These are phyloP conservation scores for Dolichotis patagonum DNA, from an alignment of 2,113 vertebrate species.

Conservation along the genomic window DNA sequence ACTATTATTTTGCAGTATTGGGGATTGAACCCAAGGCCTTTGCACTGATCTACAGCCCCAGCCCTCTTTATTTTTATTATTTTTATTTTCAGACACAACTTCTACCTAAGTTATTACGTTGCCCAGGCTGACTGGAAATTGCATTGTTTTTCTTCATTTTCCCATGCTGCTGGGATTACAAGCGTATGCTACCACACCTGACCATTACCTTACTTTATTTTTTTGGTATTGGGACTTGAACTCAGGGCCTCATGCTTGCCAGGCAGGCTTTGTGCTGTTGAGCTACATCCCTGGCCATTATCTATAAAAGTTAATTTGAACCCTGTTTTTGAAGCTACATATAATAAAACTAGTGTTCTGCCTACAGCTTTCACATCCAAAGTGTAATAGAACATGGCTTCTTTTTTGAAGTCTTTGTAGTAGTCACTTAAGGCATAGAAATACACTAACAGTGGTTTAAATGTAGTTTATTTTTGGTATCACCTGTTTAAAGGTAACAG, in stretches of 20 bases:
- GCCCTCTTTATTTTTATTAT: neutral
- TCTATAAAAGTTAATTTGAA: conserved; percentile 30
- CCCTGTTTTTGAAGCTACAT: conserved; percentile 21
- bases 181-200: neutral
- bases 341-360: conserved; percentile 16
- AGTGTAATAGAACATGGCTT: neutral
- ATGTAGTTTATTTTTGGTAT: conserved; percentile 48
- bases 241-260: neutral
- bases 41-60: neutral
- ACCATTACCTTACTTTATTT: neutral
- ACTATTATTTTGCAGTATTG: neutral
- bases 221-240: neutral
- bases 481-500: neutral
- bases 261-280: neutral
- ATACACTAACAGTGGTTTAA: neutral
- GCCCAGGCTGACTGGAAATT: neutral
- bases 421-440: conserved; percentile 9
- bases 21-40: neutral
- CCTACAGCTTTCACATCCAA: neutral
- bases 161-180: neutral
- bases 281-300: neutral
- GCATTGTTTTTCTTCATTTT: neutral
- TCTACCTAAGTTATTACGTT: neutral
- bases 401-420: conserved; percentile 21
- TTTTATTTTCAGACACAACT: neutral